phyloP scores from a whole-genome alignment of 2,113 vertebrate species.

The Hyla sarda region DNA sequence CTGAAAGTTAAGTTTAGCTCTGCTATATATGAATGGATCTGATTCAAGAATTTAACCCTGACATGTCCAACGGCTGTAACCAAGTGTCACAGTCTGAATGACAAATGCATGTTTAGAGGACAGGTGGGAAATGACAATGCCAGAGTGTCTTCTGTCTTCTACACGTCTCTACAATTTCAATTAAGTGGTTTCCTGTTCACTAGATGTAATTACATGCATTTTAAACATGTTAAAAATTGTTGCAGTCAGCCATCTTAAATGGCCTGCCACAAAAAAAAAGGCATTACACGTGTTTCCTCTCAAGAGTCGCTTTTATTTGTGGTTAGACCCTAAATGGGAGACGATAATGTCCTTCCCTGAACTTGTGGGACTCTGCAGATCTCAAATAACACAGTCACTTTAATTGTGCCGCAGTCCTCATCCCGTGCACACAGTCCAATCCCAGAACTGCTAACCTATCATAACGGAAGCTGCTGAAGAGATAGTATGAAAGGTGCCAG shows the following conservation, averaged over 20 bases:
- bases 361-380: constrained; percentile 59
- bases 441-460: constrained; percentile 62
- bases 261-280: constrained; percentile 49
- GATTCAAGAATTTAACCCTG: not conserved
- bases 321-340: constrained; percentile 47
- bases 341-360: constrained; percentile 49
- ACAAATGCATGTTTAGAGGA: constrained; percentile 8
- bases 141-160: constrained; percentile 20
- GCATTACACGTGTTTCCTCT: constrained; percentile 48
- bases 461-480: constrained; percentile 38
- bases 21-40: not conserved
- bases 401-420: constrained; percentile 62
- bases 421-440: constrained; percentile 56
- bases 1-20: not conserved
- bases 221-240: constrained; percentile 33
- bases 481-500: constrained; percentile 60
- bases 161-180: constrained; percentile 34
- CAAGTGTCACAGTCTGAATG: not conserved
- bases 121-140: not conserved
- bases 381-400: constrained; percentile 60
- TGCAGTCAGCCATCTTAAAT: constrained; percentile 51
- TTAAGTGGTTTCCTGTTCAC: constrained; percentile 38
- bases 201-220: constrained; percentile 38
- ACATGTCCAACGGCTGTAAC: not conserved
- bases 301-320: constrained; percentile 49